Conservation (phyloP, 2,113 vertebrate genomes). For the Pogona vitticeps region DNA sequence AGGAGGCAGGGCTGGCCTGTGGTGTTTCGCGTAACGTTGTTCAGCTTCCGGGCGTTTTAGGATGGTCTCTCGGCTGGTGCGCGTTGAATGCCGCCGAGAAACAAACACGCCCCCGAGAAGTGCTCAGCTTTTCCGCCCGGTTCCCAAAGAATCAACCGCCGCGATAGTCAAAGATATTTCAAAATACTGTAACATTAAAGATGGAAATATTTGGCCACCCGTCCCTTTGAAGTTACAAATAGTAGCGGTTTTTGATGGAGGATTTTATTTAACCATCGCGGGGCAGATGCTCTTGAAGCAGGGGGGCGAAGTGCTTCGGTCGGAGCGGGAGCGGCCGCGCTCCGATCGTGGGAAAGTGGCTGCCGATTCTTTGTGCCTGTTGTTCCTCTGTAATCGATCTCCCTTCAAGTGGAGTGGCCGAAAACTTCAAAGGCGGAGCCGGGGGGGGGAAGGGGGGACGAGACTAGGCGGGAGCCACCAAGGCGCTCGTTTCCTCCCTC, state of each 20-base stretch:
- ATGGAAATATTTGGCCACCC: background rate
- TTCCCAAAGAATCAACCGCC: too few species aligned
- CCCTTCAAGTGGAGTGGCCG: constrained; percentile 76
- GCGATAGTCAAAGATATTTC: too few species aligned
- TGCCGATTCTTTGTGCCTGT: constrained; percentile 80
- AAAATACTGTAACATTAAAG: too few species aligned
- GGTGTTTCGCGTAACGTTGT: background rate
- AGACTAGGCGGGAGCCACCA: constrained; percentile 57
- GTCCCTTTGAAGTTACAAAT: background rate
- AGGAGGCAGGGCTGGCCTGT: background rate
- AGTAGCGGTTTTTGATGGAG: constrained; percentile 33
- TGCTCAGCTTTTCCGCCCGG: background rate
- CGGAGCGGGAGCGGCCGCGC: constrained; percentile 60
- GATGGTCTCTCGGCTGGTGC: background rate
- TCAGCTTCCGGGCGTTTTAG: background rate
- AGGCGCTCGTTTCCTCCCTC: constrained; percentile 35
- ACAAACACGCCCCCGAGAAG: too few species aligned
- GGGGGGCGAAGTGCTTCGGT: constrained; percentile 14
- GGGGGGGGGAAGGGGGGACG: constrained; percentile 78
- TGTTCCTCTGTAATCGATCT: constrained; percentile 88
- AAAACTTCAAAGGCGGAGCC: constrained; percentile 81
- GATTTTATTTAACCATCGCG: constrained; percentile 33
- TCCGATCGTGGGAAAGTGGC: constrained; percentile 87
- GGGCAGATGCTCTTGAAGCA: constrained; percentile 31
- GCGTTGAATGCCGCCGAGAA: background rate